Evolutionary conservation across 2,888 invertebrate species (phyloP), one percentile per base, ranked within the genome.

Genomic region (Gari tellinella): DNA sequence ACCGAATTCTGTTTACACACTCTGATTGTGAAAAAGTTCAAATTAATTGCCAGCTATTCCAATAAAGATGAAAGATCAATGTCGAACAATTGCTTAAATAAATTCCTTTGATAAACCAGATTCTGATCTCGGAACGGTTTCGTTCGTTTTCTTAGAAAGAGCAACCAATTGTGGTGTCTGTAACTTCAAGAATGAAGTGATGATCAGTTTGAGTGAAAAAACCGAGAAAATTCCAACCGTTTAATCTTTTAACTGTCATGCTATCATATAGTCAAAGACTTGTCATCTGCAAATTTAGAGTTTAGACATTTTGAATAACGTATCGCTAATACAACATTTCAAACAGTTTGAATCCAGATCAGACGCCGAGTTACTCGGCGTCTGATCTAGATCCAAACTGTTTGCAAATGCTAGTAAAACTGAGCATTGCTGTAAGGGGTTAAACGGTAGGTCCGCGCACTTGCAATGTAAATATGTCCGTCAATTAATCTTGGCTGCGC

Each of bases 31-130:
- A 70, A 70, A 70, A 67, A 73, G 67, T 70, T 72, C 60, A 73
- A 74, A 74, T 78, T 74, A 74, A 78, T 78, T 78, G 69, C 78
- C 52, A 55, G 49, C 57, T 57, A 56, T 62, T 60, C 70, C 64
- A 68, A 73, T 67, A 70, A 63, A 62, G 73, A 70, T 68, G 55
- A 51, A 26, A 45, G 55, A 72, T 72, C 70, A 63, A 75, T 75
- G 26, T 10, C 8, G 26, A 46, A 65, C 43, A 41, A 43, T 56
- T 56, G 56, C 65, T 62, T 65, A 72, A 61, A 66, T 58, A 52
- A 62, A 62, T 26, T 43, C 49, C 46, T 65, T 65, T 49, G 56
- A 51, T 63, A 48, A 48, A 62, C 41, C 41, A 52, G 52, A 62
- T 53, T 52, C 43, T 45, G 43, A 62, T 62, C 25, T 53, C 26